Evolutionary conservation across 2,888 invertebrate genomes (phyloP).

Genomic region (Napeogenes inachia): DNA sequence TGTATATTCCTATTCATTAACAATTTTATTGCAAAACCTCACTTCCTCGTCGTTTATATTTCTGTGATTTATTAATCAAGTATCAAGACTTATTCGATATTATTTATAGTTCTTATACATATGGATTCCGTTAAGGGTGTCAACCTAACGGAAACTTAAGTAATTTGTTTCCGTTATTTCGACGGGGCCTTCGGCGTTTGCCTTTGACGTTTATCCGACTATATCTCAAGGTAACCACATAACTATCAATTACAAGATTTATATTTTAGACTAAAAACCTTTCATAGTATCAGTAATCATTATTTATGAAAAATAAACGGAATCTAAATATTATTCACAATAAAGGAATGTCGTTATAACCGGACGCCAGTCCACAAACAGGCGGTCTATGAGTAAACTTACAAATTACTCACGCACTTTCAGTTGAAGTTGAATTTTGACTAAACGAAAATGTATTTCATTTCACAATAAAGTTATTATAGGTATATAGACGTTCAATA

Average conservation of each 20-base stretch:
- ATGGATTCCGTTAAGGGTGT: background rate
- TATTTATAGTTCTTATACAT: background rate
- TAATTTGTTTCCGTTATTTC: constrained; percentile 2
- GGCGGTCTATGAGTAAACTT: constrained; percentile 16
- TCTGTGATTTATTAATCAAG: no score
- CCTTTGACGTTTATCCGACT: background rate
- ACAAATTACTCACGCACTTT: constrained; percentile 5
- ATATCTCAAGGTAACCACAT: background rate
- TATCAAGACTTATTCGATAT: no score
- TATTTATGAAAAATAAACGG: constrained; percentile 3
- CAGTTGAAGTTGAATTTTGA: no score
- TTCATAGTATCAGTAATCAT: no score
- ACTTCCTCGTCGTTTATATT: background rate
- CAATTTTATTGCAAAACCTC: background rate
- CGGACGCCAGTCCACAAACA: constrained; percentile 26
- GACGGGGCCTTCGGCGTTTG: background rate
- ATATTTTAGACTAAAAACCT: no score
- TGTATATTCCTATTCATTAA: background rate
- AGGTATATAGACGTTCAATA: no score
- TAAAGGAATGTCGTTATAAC: constrained; percentile 40
- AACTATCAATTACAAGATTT: background rate
- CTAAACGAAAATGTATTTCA: no score
- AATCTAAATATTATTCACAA: constrained; percentile 43
- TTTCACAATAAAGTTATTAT: no score
- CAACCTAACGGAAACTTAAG: constrained; percentile 2